Conservation (phyloP, 2,113 vertebrate species). For the Coturnix japonica region DNA sequence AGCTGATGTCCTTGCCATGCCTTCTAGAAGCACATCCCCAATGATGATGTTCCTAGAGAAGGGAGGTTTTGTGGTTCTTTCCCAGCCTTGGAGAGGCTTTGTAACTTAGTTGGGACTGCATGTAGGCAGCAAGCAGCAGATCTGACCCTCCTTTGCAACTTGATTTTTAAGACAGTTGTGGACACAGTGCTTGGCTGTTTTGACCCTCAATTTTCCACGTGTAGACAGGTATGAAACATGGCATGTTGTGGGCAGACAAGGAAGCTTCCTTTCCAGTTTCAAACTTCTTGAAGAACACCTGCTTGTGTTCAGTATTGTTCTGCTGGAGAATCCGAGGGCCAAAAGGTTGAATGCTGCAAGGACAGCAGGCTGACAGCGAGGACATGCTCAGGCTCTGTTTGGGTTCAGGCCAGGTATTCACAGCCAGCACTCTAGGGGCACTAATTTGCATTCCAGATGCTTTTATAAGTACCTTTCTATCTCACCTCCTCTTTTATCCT, state of each 20-base stretch:
- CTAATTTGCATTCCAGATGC: slow-evolving; percentile 44
- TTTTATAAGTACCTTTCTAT: slow-evolving; percentile 6
- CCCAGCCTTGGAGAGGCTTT: background rate
- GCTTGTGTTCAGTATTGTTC: background rate
- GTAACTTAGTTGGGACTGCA: background rate
- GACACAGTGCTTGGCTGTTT: background rate
- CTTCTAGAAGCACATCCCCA: background rate
- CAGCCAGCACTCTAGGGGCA: background rate
- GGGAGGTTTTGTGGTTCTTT: background rate
- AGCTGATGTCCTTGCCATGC: background rate
- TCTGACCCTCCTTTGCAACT: background rate
- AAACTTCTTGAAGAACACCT: background rate
- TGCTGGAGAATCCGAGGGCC: background rate
- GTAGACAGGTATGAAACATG: background rate
- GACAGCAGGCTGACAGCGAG: background rate
- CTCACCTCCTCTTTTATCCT: background rate
- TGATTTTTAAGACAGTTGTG: background rate
- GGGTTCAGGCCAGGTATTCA: slow-evolving; percentile 33
- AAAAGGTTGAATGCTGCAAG: slow-evolving; percentile 30
- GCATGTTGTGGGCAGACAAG: background rate
- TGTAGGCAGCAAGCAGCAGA: background rate
- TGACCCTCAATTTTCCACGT: slow-evolving; percentile 13
- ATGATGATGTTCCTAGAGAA: background rate
- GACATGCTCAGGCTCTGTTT: background rate
- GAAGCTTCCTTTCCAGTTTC: slow-evolving; percentile 3